A percentile compares a stretch with the other conserved stretches of the same genome.
Evolutionary conservation across 2,113 vertebrate species (phyloP).

Genomic region (Myiozetetes cayanensis): DNA sequence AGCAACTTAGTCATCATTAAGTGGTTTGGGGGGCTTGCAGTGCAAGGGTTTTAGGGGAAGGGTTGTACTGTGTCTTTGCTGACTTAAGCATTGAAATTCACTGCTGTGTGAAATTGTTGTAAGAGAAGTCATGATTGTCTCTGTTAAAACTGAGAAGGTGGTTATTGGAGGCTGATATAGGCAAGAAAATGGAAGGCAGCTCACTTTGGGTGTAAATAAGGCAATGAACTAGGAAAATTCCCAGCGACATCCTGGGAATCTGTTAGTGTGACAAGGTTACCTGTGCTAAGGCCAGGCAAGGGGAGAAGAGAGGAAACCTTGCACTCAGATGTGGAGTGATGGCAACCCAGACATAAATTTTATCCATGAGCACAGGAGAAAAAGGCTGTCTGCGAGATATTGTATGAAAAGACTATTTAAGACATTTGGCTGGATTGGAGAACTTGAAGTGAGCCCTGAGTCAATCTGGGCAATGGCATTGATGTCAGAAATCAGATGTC

Average conservation of each 20-base stretch:
- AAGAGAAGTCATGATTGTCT: not conserved
- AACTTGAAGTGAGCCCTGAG: not conserved
- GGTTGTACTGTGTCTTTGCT: not conserved
- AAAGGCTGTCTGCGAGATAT: not conserved
- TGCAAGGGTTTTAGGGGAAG: not conserved
- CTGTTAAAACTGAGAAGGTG: not conserved
- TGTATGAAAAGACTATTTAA: not conserved
- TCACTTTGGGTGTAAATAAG: not conserved
- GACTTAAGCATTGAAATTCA: not conserved
- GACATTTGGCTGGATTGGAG: not conserved
- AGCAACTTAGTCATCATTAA: not conserved
- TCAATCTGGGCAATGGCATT: not conserved
- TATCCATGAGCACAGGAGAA: not conserved
- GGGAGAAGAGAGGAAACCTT: not conserved
- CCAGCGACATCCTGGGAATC: not conserved
- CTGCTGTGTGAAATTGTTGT: not conserved
- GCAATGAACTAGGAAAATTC: not conserved
- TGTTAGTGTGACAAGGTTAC: not conserved
- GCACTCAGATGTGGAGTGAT: not conserved
- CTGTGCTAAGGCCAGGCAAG: rapidly evolving
- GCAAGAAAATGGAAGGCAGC: not conserved
- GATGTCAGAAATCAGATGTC: not conserved
- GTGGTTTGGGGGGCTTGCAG: not conserved
- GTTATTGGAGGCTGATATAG: not conserved
- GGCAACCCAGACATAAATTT: not conserved